phyloP scores from a whole-genome alignment of 2,888 invertebrate species.

The Adineta ricciae region DNA sequence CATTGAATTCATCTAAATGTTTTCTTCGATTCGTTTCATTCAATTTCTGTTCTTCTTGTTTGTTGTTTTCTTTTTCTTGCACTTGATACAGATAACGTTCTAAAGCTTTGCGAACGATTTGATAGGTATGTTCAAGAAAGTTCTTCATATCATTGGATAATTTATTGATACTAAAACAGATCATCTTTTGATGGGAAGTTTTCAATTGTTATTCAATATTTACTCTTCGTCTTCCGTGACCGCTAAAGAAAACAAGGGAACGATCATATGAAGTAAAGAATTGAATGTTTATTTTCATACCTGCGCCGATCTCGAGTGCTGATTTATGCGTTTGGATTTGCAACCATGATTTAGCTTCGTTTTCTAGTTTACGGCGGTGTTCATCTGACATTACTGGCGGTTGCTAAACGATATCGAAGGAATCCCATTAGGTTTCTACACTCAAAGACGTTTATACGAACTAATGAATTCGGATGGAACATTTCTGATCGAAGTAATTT shows the following conservation, averaged over 20 bases:
- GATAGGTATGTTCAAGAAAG: slow-evolving; percentile 43
- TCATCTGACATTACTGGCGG: slow-evolving; percentile 40
- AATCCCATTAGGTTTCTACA: neutral
- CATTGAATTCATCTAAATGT: neutral
- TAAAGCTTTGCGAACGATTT: slow-evolving; percentile 40
- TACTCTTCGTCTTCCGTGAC: slow-evolving; percentile 20
- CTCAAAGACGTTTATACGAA: slow-evolving; percentile 33
- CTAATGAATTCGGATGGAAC: slow-evolving; percentile 43
- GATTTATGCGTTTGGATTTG: slow-evolving; percentile 44
- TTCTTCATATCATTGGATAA: slow-evolving; percentile 40
- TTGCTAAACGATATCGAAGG: neutral
- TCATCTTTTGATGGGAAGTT: no score
- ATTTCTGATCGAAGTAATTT: slow-evolving; percentile 45
- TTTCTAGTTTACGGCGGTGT: slow-evolving; percentile 41
- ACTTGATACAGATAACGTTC: slow-evolving; percentile 41
- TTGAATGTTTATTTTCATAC: neutral
- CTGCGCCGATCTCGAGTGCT: slow-evolving; percentile 34
- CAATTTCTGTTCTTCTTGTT: neutral
- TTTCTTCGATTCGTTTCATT: neutral
- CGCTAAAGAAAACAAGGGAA: neutral
- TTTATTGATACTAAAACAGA: neutral
- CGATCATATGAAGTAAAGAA: no score
- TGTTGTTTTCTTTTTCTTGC: neutral
- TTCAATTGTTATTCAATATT: neutral
- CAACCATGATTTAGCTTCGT: slow-evolving; percentile 46